Conservation (phyloP, 2,113 vertebrate genomes). For the Macroglossus sobrinus region DNA sequence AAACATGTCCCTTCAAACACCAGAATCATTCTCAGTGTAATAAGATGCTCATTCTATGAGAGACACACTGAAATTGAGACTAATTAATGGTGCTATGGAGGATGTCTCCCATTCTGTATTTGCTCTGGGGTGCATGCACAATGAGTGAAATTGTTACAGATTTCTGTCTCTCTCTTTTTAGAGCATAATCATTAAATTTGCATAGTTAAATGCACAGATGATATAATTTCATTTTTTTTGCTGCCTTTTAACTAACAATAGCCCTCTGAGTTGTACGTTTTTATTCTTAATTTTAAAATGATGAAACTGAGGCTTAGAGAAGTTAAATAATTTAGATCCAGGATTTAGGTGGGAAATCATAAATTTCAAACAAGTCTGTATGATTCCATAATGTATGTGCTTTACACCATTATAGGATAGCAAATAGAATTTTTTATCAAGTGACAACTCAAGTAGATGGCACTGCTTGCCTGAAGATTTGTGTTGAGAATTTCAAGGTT, state of each 20-base stretch:
- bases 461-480: neutral
- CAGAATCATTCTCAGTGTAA: neutral
- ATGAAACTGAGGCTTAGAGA: neutral
- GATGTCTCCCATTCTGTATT: neutral
- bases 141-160: neutral
- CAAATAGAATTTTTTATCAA: neutral
- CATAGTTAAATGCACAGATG: neutral
- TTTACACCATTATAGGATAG: neutral
- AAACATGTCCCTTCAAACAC: neutral
- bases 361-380: neutral
- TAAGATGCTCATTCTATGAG: neutral
- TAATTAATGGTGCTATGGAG: neutral
- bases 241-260: neutral
- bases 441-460: neutral
- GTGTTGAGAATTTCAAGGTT: neutral
- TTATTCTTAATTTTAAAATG: neutral
- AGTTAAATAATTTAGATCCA: neutral
- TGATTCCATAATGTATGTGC: neutral
- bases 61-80: neutral
- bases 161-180: neutral
- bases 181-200: neutral
- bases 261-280: neutral
- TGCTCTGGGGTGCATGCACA: neutral
- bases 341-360: neutral
- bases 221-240: neutral